Evolutionary conservation across 2,888 invertebrate genomes (phyloP), one percentile per base, ranked within the genome.

Genomic region (Mycalesis mineus): DNA sequence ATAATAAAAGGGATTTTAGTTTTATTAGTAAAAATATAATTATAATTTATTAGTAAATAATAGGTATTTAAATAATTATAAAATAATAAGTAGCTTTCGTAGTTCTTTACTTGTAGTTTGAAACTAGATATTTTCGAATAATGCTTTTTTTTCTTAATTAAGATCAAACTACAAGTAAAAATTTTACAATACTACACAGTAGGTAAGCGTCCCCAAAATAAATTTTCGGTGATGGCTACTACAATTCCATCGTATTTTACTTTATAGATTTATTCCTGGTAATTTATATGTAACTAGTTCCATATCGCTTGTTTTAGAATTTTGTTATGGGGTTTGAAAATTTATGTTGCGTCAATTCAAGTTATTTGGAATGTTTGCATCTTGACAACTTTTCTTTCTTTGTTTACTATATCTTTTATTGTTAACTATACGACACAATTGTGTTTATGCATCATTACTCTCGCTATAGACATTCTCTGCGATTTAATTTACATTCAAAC

Each of bases 251-350:
- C 64, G 49, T 57, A 44, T 61, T 62, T 61, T 40, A 48, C 36
- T 55, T 58, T 57, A 60, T 47, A 61, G 42, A 55, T 58, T 33
- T 62, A 67, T 67, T 56, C 66, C 60, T 44, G 33, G 59, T 15
- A 37, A 22, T 37, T 66, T 55, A 65, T 68, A 65, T 55, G 48
- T 64, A 50, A 68, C 49, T 80, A 78, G 78, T 74, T 73, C 31
- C 44, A 44, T 37, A 53, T 58, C 64, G 84, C 84, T 84, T 82
- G 60, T 65, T 69, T 75, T 79, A 78, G 74, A 77, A 67, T 73
- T 71, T 81, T 89, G 88, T 88, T 69, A 88, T 89, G 89, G 89
- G 89, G 89, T 89, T 89, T 89, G 89, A 88, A 72, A 76, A 79
- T 84, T 85, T 85, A 78, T 79, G 78, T 88, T 84, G 78, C 80